Base-by-base conservation (phyloP, 2,797 vertebrate species). In the Sphaeramia orbicularis region DNA sequence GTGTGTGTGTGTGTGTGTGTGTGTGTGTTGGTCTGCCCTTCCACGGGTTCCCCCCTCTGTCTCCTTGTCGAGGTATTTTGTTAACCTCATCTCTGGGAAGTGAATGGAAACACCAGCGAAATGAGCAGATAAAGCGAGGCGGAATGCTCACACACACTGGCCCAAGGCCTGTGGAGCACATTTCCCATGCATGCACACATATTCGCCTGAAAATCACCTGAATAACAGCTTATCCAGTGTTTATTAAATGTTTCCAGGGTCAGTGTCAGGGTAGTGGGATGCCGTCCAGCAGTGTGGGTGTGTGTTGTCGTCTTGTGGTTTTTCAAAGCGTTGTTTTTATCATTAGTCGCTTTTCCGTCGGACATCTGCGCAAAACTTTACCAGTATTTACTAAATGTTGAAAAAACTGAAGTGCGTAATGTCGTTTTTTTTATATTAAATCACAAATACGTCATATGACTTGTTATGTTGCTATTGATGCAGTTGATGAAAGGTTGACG, bases 241-340 rank as follows among this genome's bases (percentile, higher is more conserved):
- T 89, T 86, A 87, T 88, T 66, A 81, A 83, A 86, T 66, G 87
- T 81, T 84, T 90, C 85, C 91, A 87, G 69, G 83, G 84, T 82
- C 76, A 86, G 62, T 57, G 79, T 83, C 67, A 68, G 85, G 79
- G 42, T 81, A 78, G 48, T n/a, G n/a, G n/a, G n/a, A n/a, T n/a
- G n/a, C n/a, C n/a, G n/a, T n/a, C n/a, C n/a, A n/a, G n/a, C n/a
- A n/a, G n/a, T n/a, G n/a, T n/a, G n/a, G n/a, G n/a, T n/a, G n/a
- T n/a, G n/a, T n/a, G 37, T 67, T 45, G 55, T 60, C 12, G 4
- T 60, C 43, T 36, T 43, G 6, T 35, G 18, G 64, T 75, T 73
- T 71, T 59, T 61, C 42, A 63, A 5, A 1, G 27, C 14, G 3
- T 69, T 60, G 16, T 64, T 73, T 70, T 63, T 63, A 59, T 80